Base-by-base conservation (phyloP, 2,888 invertebrate genomes). In the Gisinianus flammeolus region DNA sequence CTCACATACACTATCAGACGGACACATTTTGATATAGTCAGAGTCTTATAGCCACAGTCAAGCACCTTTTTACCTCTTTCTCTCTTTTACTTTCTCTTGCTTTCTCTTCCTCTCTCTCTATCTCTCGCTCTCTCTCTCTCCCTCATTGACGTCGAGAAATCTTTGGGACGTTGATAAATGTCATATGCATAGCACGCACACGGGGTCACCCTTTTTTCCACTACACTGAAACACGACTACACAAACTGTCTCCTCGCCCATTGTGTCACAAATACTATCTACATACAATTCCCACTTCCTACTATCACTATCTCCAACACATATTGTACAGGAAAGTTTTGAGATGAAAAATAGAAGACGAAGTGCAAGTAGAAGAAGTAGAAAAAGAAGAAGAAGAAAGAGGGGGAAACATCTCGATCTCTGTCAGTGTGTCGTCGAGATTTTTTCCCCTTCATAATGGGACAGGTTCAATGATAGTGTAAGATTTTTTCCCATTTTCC, bases 141-240 rank as follows among this genome's bases (percentile, higher is more conserved):
- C 28, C 70, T 70, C 54, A 26, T 62, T 62, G 62, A 62, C 62
- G 62, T 62, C 28, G 62, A 58, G 24, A 44, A 44, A 16, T 44
- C 44, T 44, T 44, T 6, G n/a, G 54, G 54, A 54, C 54, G 16
- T 54, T 54, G 54, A 62, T 26, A 62, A 62, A 62, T 62, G 26
- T 26, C 26, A 62, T 26, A 26, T 26, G 26, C 26, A 62, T 26
- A 62, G 62, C 24, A 28, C 28, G 30, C 24, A 58, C 68, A 68
- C 68, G 44, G 26, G 62, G 62, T 44, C 44, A 33, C 68, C 54
- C 26, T 24, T 33, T 31, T 26, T 31, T n/a, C 44, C 31, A 31
- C 3, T 26, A 24, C 69, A 3, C 52, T 52, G n/a, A n/a, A n/a
- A n/a, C n/a, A n/a, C n/a, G n/a, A n/a, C n/a, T n/a, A n/a, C n/a